Evolutionary conservation across 64 coral and sea anemone genomes (phyloP).

Genomic region (Montipora cactus): DNA sequence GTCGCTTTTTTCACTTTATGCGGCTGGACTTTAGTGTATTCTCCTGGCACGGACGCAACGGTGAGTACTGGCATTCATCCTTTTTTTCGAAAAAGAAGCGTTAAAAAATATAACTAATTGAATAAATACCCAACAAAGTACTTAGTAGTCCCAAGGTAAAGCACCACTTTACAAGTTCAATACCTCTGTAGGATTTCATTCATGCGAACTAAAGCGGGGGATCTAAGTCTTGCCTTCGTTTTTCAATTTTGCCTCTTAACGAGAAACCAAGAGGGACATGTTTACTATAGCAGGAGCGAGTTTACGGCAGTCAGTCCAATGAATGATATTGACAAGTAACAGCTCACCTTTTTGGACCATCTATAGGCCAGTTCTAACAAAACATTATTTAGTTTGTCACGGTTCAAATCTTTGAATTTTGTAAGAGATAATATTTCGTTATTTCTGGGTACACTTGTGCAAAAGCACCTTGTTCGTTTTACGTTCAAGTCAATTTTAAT

Average conservation of each 20-base stretch:
- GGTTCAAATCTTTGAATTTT: background rate
- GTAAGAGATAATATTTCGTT: background rate
- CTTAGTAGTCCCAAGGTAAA: background rate
- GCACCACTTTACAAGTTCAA: background rate
- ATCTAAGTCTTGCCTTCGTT: no score
- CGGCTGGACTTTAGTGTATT: background rate
- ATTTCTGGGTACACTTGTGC: background rate
- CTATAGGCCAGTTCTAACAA: background rate
- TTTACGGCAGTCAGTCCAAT: background rate
- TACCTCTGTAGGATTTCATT: background rate
- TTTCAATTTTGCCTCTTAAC: background rate
- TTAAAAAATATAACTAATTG: background rate
- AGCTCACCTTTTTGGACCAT: background rate
- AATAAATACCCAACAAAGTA: background rate
- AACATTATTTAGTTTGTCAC: background rate
- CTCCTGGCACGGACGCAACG: slow-evolving; percentile 14
- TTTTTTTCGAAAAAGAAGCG: background rate
- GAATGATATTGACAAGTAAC: background rate
- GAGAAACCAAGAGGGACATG: background rate
- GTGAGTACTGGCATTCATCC: background rate
- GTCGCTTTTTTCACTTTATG: slow-evolving; percentile 7
- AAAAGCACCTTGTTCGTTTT: background rate
- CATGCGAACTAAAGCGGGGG: no score
- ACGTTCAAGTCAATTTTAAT: background rate
- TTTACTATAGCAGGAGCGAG: background rate